A percentile compares a stretch with the other conserved stretches of the same genome.
Conservation (phyloP, 2,888 invertebrate genomes). For the Criorhina ranunculi region DNA sequence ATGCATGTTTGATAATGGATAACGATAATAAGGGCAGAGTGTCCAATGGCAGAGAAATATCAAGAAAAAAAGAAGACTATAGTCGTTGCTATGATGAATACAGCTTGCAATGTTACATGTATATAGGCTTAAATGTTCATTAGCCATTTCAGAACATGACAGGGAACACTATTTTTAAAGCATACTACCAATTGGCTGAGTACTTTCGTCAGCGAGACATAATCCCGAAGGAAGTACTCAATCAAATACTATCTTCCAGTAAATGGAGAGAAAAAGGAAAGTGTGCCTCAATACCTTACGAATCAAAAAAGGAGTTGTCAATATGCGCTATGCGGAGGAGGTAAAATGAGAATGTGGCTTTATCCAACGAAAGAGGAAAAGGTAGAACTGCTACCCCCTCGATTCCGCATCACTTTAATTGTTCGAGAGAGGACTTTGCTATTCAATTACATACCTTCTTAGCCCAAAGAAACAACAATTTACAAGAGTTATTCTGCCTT, state of each 20-base stretch:
- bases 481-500: no score
- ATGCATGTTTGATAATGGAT: no score
- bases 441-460: no score
- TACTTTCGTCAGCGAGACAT: slow-evolving; percentile 16
- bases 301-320: slow-evolving; percentile 14
- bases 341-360: slow-evolving; percentile 5
- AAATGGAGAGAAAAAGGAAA: slow-evolving; percentile 2
- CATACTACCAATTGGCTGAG: slow-evolving; percentile 20
- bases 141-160: slow-evolving; percentile 13
- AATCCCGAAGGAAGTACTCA: slow-evolving; percentile 8
- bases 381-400: no score
- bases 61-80: no score
- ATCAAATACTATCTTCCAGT: slow-evolving; percentile 12
- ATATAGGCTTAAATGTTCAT: slow-evolving; percentile 15
- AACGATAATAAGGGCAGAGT: no score
- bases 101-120: slow-evolving; percentile 27
- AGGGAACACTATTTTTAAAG: slow-evolving; percentile 21
- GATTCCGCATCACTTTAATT: no score
- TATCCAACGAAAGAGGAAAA: slow-evolving; percentile 8
- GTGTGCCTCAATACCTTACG: slow-evolving; percentile 16
- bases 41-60: no score
- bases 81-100: slow-evolving; percentile 11
- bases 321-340: slow-evolving; percentile 19
- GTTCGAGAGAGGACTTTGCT: no score
- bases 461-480: no score